Conservation (phyloP, 2,113 vertebrate genomes). For the Cichladusa arquata region DNA sequence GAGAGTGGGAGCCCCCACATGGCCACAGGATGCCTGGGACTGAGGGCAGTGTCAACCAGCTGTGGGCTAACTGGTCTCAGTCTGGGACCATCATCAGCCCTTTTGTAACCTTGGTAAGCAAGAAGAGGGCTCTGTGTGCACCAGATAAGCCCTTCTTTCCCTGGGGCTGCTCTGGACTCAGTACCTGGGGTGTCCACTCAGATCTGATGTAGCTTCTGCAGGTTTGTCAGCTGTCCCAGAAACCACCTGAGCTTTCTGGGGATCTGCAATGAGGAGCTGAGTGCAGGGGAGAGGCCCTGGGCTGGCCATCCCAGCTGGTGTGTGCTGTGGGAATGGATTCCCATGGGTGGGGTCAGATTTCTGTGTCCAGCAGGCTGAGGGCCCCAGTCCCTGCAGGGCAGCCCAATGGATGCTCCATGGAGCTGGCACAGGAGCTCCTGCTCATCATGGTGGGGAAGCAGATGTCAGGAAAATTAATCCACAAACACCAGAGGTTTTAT, state of each 20-base stretch:
- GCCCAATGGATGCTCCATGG: constrained; percentile 68
- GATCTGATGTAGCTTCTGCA: not conserved
- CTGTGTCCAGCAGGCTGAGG: not conserved
- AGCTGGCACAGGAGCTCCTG: constrained; percentile 80
- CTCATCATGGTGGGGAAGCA: constrained; percentile 82
- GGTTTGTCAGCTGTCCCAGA: constrained; percentile 53
- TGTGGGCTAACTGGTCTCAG: not conserved
- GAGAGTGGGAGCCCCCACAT: not conserved
- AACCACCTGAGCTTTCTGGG: constrained; percentile 48
- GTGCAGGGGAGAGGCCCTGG: fast-evolving
- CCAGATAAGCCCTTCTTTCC: not conserved
- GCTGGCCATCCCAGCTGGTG: not conserved
- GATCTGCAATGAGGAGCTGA: constrained; percentile 38
- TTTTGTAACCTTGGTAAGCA: not conserved
- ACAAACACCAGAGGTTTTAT: too few relatives aligned
- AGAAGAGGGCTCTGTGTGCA: not conserved
- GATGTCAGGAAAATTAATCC: not conserved
- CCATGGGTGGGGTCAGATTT: fast-evolving
- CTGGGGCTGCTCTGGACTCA: not conserved
- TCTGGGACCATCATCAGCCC: not conserved
- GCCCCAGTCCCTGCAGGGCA: too few relatives aligned
- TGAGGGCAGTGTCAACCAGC: not conserved
- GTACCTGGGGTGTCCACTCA: not conserved
- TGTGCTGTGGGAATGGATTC: not conserved
- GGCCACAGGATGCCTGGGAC: not conserved